Conservation (phyloP, 2,113 vertebrate species). For the Hirundichthys speculiger region DNA sequence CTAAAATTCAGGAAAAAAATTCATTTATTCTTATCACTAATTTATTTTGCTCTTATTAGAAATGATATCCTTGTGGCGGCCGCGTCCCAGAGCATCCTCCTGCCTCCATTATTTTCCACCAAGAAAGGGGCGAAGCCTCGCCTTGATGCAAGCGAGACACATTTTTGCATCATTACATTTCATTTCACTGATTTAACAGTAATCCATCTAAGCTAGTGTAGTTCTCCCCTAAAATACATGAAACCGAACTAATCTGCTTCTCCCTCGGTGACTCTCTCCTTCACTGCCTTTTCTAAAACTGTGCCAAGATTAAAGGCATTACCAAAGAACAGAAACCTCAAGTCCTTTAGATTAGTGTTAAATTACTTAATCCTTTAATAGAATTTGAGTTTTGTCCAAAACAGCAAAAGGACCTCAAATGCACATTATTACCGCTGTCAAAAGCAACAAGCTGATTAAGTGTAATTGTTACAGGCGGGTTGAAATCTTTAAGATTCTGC, state of each 20-base stretch:
- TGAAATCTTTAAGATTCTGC: conserved; percentile 20
- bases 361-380: conserved; percentile 82
- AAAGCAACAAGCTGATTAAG: conserved; percentile 66
- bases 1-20: not conserved
- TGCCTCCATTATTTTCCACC: conserved; percentile 4
- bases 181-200: conserved; percentile 68
- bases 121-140: conserved; percentile 5
- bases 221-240: conserved; percentile 72
- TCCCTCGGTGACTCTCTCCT: conserved; percentile 63
- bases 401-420: conserved; percentile 69
- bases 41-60: conserved; percentile 5
- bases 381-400: conserved; percentile 75
- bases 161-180: conserved; percentile 70
- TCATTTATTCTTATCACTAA: not conserved
- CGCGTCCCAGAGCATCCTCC: not conserved
- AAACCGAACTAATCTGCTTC: conserved; percentile 79
- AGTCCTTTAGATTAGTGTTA: conserved; percentile 78
- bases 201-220: conserved; percentile 75
- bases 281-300: conserved; percentile 65
- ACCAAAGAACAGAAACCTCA: conserved; percentile 75
- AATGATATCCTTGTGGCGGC: not conserved
- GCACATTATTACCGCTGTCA: conserved; percentile 56
- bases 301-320: conserved; percentile 79
- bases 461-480: conserved; percentile 39
- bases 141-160: conserved; percentile 46